Evolutionary conservation across 2,113 vertebrate genomes (phyloP), one percentile per base, ranked within the genome.

Genomic region (Hemibagrus wyckioides): DNA sequence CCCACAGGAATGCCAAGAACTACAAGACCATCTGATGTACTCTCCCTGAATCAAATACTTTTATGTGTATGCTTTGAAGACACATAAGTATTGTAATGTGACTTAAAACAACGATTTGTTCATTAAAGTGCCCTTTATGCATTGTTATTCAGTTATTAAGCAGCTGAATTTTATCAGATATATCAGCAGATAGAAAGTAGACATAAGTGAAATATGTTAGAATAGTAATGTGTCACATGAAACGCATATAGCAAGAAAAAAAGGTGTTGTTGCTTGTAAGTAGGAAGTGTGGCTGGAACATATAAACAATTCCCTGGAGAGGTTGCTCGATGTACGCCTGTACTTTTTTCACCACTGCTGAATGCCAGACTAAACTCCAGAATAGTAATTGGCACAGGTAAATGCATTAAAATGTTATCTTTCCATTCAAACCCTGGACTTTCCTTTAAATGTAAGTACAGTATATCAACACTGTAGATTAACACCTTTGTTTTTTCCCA

Each of bases 241-340:
- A 80, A 83, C 30, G 23, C 39, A 52, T 80, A 82, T 44, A 80
- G 76, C 82, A 33, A 59, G 23, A 69, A 71, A 52, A 50, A 28
- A 82, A 41, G 6, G 79, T 59, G 75, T 61, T 61, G 75, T 23
- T 56, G 65, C n/a, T 21, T 88, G 39, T 83, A 81, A 88, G 80
- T 87, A 81, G 89, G 89, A 88, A 90, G 89, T 90, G 84, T 56
- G 33, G 59, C 21, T 59, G 44, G 83, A 80, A 69, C 82, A 36
- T 48, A 83, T 80, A 54, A 85, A 63, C 57, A 25, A 44, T 73
- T 39, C 57, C 71, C 82, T 81, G 23, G 52, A 84, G 85, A 80
- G 28, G 28, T 69, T 75, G 67, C 59, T 82, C 52, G 69, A 75
- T 85, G 65, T 54, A 71, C n/a, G 19, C 36, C 69, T 80, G 14